Conservation (phyloP, 2,797 vertebrate species). For the Muscicapa comitata region DNA sequence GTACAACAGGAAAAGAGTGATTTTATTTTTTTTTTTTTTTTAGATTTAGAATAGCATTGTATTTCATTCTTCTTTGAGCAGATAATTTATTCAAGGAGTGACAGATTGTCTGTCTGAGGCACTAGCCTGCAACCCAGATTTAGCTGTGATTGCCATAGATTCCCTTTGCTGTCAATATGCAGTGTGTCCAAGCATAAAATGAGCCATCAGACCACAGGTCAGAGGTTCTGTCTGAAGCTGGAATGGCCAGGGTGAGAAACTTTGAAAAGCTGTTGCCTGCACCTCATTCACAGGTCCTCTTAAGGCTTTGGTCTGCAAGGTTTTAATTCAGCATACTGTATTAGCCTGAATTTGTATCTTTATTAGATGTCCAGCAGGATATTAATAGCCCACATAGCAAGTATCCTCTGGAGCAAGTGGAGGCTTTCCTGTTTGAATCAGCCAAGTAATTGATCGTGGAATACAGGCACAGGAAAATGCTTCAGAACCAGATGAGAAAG, state of each 20-base stretch:
- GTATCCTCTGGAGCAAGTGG: not conserved
- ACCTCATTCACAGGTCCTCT: not conserved
- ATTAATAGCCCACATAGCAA: not conserved
- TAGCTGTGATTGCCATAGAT: not conserved
- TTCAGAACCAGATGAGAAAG: not conserved
- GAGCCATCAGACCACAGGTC: not conserved
- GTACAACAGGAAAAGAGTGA: not conserved
- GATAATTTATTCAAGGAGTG: constrained; percentile 39
- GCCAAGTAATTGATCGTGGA: not conserved
- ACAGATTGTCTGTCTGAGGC: constrained; percentile 38
- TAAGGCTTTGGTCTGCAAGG: not conserved
- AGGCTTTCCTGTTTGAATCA: not conserved
- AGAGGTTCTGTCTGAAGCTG: not conserved
- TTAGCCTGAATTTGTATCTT: not conserved
- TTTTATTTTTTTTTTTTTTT: constrained; percentile 8
- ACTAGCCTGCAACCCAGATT: not conserved
- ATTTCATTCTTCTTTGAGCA: constrained; percentile 10
- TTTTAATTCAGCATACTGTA: not conserved
- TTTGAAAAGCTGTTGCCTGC: not conserved
- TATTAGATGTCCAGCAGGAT: not conserved
- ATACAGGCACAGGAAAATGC: not conserved
- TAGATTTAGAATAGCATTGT: not conserved
- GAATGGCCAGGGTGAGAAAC: not conserved
- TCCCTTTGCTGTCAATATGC: constrained; percentile 19
- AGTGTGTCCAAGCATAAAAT: constrained; percentile 6